phyloP scores from a whole-genome alignment of 2,113 vertebrate genomes.

The Benitochromis conjunctus region DNA sequence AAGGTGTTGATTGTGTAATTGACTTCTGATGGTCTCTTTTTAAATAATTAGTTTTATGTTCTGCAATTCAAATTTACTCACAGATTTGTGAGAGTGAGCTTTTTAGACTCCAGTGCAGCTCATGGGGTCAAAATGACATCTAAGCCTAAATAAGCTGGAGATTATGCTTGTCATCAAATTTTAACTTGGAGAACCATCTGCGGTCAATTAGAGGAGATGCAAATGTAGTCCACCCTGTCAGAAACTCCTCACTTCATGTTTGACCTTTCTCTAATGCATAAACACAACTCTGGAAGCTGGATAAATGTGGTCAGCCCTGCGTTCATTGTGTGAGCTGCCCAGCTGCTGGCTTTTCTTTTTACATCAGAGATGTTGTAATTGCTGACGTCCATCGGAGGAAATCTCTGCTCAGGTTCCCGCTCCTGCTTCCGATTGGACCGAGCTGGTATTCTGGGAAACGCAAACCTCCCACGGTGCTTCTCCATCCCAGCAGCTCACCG shows the following conservation, averaged over 20 bases:
- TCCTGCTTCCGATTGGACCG: background rate
- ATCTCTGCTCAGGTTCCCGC: background rate
- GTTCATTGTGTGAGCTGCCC: background rate
- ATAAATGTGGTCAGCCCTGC: background rate
- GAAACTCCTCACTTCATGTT: background rate
- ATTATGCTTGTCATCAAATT: background rate
- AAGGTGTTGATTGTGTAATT: background rate
- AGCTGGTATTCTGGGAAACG: conserved; percentile 15
- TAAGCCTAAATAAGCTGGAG: background rate
- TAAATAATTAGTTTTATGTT: background rate
- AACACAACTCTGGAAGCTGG: background rate
- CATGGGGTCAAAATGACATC: background rate
- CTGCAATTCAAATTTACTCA: background rate
- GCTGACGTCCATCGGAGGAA: background rate
- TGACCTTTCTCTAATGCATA: background rate
- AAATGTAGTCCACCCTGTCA: background rate
- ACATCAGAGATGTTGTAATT: background rate
- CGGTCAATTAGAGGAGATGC: background rate
- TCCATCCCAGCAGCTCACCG: background rate
- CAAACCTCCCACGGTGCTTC: conserved; percentile 7
- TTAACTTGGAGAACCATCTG: background rate
- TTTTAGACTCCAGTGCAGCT: background rate
- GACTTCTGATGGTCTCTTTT: background rate
- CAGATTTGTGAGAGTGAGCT: background rate
- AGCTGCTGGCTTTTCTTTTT: background rate